These are phyloP conservation scores for Erythrocebus patas DNA, from an alignment of 2,113 vertebrate genomes.

Conservation along the genomic window DNA sequence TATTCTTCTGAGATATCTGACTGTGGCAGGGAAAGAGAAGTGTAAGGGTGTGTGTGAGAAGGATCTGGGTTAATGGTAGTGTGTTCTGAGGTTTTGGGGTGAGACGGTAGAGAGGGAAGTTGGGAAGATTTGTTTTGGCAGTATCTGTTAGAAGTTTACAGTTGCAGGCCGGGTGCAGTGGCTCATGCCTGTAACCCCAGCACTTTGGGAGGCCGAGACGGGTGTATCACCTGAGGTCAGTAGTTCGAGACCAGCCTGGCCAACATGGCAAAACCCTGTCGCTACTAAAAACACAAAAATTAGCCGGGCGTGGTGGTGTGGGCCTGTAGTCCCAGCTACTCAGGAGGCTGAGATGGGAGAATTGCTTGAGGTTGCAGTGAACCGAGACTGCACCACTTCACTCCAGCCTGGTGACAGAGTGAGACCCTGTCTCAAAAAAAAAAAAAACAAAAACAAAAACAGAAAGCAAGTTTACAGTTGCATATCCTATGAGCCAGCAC, in stretches of 20 bases:
- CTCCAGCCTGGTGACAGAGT: neutral
- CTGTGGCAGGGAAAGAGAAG: neutral
- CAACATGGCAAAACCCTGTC: no score
- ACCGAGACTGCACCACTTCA: no score
- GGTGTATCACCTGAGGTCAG: neutral
- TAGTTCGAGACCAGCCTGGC: no score
- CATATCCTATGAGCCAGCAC: neutral
- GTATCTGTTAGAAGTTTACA: neutral
- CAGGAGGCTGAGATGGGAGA: neutral
- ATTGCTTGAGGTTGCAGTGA: neutral
- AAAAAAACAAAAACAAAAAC: fast-evolving
- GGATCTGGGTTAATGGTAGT: neutral
- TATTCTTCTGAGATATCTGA: neutral
- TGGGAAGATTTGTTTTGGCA: neutral
- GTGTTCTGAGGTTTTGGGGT: neutral
- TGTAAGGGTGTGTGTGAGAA: neutral
- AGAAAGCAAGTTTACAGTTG: neutral
- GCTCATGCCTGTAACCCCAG: neutral
- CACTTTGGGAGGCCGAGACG: neutral
- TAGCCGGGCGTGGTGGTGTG: no score
- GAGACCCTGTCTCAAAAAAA: neutral
- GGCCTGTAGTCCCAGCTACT: no score
- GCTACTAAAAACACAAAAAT: no score
- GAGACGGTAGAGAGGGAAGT: neutral
- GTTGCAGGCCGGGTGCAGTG: neutral